A percentile compares a stretch with the other conserved stretches of the same genome.
Conservation (phyloP, 2,888 invertebrate species). For the Leucania comma region DNA sequence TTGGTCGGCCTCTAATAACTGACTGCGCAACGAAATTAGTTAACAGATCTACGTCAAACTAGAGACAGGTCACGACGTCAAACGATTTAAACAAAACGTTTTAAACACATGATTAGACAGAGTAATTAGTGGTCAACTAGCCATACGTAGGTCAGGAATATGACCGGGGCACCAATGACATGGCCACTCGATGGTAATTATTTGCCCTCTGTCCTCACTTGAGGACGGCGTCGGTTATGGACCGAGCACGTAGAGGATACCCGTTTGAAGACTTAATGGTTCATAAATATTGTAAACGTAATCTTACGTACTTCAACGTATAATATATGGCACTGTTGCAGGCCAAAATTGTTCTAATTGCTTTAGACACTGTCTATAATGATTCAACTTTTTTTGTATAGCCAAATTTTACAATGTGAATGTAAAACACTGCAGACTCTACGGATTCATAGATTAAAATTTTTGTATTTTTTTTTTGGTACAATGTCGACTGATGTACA, state of each 20-base stretch:
- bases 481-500: not conserved
- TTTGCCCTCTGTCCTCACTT: slow-evolving; percentile 62
- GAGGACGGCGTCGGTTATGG: slow-evolving; percentile 58
- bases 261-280: slow-evolving; percentile 46
- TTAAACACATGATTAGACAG: slow-evolving; percentile 15
- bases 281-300: slow-evolving; percentile 32
- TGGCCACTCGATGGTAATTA: slow-evolving; percentile 33
- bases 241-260: slow-evolving; percentile 47
- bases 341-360: slow-evolving; percentile 2
- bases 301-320: slow-evolving; percentile 18
- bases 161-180: slow-evolving; percentile 55
- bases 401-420: too few relatives aligned
- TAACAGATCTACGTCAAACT: slow-evolving; percentile 18
- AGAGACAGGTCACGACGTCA: not conserved
- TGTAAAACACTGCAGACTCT: too few relatives aligned
- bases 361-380: too few relatives aligned
- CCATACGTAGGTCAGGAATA: slow-evolving; percentile 41
- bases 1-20: too few relatives aligned
- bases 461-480: too few relatives aligned
- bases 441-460: too few relatives aligned
- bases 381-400: not conserved
- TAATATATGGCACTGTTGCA: not conserved
- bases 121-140: slow-evolving; percentile 36
- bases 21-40: slow-evolving; percentile 31
- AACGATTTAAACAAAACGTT: slow-evolving; percentile 25